Conservation (phyloP, 2,888 invertebrate genomes). For the Drosophila limbata region DNA sequence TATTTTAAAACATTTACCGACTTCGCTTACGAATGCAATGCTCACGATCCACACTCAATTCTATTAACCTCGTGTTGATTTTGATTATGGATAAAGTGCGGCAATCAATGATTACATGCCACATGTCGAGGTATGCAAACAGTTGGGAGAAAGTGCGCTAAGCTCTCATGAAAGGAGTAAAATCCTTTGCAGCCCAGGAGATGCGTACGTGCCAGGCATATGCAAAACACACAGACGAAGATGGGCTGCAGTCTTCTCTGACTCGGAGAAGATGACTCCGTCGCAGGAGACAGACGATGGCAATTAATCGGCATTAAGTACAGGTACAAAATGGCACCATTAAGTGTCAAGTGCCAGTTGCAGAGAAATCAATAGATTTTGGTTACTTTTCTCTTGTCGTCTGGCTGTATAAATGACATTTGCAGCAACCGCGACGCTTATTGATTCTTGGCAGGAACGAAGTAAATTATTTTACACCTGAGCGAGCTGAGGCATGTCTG, state of each 20-base stretch:
- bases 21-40: neutral
- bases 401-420: slow-evolving; percentile 37
- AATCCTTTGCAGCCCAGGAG: slow-evolving; percentile 36
- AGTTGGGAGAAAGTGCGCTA: slow-evolving; percentile 31
- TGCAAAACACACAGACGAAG: slow-evolving; percentile 7
- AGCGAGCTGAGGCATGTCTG: slow-evolving; percentile 72
- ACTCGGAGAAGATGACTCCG: slow-evolving; percentile 1
- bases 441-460: slow-evolving; percentile 68
- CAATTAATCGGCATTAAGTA: slow-evolving; percentile 60
- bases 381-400: slow-evolving; percentile 19
- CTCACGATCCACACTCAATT: slow-evolving; percentile 64
- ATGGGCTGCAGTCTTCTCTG: neutral
- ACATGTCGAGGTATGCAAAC: slow-evolving; percentile 42
- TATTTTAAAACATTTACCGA: neutral
- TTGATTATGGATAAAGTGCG: slow-evolving; percentile 59
- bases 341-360: slow-evolving; percentile 36
- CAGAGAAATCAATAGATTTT: slow-evolving; percentile 47
- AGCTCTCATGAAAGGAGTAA: slow-evolving; percentile 66
- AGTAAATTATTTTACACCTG: slow-evolving; percentile 75
- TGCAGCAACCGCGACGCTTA: slow-evolving; percentile 39
- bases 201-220: slow-evolving; percentile 63
- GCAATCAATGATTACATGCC: slow-evolving; percentile 60
- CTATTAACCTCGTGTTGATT: slow-evolving; percentile 63
- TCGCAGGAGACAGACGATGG: slow-evolving; percentile 29
- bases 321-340: slow-evolving; percentile 23